phyloP scores from a whole-genome alignment of 1,140 invertebrate genomes.

The Oncopeltus fasciatus region DNA sequence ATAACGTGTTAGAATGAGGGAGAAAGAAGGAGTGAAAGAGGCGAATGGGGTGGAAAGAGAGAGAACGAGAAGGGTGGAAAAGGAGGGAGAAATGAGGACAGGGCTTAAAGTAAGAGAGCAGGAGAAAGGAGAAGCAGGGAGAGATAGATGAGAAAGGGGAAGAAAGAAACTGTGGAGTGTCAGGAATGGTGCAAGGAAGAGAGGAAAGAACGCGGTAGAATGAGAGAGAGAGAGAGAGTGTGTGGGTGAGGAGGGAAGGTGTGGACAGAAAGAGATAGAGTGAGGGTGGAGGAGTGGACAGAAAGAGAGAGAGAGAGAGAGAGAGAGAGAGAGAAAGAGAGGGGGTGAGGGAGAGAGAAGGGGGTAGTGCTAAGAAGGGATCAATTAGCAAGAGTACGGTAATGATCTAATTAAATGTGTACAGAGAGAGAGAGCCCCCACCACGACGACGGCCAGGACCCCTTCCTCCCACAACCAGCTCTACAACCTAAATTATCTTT shows the following conservation, averaged over 20 bases:
- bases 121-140: background rate
- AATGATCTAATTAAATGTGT: conserved; percentile 10
- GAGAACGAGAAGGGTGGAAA: background rate
- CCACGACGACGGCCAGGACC: too few relatives aligned
- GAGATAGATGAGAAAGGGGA: background rate
- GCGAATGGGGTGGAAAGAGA: background rate
- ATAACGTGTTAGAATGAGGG: background rate
- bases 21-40: background rate
- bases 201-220: background rate
- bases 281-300: background rate
- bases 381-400: background rate
- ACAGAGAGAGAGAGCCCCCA: too few relatives aligned
- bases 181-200: background rate
- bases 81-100: background rate
- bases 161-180: background rate
- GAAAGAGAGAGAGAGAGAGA: conserved; percentile 4
- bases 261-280: background rate
- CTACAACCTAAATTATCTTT: background rate
- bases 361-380: background rate
- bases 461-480: background rate
- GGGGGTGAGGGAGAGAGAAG: background rate
- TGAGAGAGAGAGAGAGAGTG: background rate
- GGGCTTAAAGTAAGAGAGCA: background rate
- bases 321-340: conserved; percentile 4
- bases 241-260: background rate